A percentile compares a stretch with the other conserved stretches of the same genome.
These are phyloP conservation scores for Lingula anatina DNA, from an alignment of 2,888 invertebrate genomes.

Conservation along the genomic window DNA sequence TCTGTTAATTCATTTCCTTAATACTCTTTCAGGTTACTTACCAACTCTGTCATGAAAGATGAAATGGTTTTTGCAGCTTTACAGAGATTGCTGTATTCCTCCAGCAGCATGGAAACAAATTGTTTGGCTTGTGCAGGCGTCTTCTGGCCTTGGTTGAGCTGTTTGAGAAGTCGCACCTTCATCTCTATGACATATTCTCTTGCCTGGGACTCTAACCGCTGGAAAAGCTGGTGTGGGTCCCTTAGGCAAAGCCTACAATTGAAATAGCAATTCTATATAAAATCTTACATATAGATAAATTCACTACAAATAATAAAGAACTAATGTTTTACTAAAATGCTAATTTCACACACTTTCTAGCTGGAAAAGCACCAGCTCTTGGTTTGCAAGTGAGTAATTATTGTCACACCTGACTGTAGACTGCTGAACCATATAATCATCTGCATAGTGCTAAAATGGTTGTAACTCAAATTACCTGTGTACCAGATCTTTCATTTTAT, in stretches of 20 bases:
- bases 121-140: slow-evolving; percentile 57
- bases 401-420: too few relatives aligned
- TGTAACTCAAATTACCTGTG: slow-evolving; percentile 52
- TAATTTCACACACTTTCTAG: too few relatives aligned
- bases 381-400: too few relatives aligned
- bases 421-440: too few relatives aligned
- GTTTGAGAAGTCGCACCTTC: slow-evolving; percentile 59
- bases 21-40: slow-evolving; percentile 15
- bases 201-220: slow-evolving; percentile 62
- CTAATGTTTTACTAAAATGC: too few relatives aligned
- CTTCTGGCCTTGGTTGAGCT: slow-evolving; percentile 55
- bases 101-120: slow-evolving; percentile 60
- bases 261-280: not conserved
- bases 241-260: slow-evolving; percentile 44
- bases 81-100: slow-evolving; percentile 63
- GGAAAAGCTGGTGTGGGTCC: slow-evolving; percentile 64
- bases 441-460: too few relatives aligned
- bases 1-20: not conserved
- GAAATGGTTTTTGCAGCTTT: slow-evolving; percentile 60
- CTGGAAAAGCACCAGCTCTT: too few relatives aligned
- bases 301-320: too few relatives aligned
- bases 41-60: slow-evolving; percentile 59
- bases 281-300: too few relatives aligned
- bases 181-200: slow-evolving; percentile 64
- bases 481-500: slow-evolving; percentile 52